A percentile compares a stretch with the other conserved stretches of the same genome.
Conservation (phyloP, 2,888 invertebrate species). For the Lochmaea crataegi region DNA sequence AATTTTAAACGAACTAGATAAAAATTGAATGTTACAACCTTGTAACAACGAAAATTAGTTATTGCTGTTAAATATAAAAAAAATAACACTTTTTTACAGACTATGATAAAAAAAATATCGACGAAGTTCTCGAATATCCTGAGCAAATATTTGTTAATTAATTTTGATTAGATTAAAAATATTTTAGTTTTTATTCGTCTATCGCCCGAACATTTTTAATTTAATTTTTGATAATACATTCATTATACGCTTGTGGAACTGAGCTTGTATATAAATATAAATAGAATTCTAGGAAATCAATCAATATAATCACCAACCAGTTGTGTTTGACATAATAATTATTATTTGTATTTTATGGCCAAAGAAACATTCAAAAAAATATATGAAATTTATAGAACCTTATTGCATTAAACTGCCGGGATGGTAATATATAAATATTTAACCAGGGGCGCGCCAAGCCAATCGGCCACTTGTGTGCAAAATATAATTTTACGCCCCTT, state of each 20-base stretch:
- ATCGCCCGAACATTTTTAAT: conserved; percentile 15
- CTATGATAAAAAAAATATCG: conserved; percentile 29
- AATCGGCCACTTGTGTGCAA: no score
- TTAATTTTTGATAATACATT: background rate
- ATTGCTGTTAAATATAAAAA: background rate
- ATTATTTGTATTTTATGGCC: background rate
- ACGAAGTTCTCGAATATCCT: conserved; percentile 30
- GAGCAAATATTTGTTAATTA: conserved; percentile 31
- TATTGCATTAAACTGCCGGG: no score
- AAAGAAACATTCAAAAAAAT: background rate
- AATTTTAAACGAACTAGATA: background rate
- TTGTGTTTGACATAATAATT: conserved; percentile 6
- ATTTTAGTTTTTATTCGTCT: conserved; percentile 21
- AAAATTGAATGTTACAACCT: background rate
- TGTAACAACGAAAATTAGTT: background rate
- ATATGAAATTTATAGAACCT: no score
- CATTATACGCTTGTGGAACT: background rate
- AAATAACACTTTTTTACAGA: background rate
- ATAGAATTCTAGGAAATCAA: background rate
- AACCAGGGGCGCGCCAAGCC: no score
- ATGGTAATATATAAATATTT: no score
- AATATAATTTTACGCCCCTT: no score
- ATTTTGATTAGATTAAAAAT: conserved; percentile 29
- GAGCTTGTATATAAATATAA: conserved; percentile 8
- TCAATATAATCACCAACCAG: conserved; percentile 2